These are phyloP conservation scores for Chaetodon auriga DNA, from an alignment of 2,113 vertebrate genomes.

Conservation along the genomic window DNA sequence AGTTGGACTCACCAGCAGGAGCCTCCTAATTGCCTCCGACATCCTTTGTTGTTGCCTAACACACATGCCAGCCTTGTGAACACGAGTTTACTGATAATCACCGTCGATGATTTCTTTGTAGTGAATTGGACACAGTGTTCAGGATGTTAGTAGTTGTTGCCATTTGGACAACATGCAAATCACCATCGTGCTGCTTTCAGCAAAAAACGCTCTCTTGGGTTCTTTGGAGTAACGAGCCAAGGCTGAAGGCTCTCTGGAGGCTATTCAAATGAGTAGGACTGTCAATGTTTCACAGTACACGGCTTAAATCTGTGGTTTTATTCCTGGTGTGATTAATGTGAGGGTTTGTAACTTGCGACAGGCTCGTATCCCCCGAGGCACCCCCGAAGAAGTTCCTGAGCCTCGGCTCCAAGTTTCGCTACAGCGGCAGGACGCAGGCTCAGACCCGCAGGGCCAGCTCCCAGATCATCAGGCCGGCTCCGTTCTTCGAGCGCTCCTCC, in stretches of 20 bases:
- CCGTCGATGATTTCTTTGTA: not conserved
- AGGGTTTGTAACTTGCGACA: conserved; percentile 66
- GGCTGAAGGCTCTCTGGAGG: conserved; percentile 39
- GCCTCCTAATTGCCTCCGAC: not conserved
- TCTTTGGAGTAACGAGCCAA: conserved; percentile 23
- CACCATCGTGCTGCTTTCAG: conserved; percentile 39
- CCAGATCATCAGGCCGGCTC: conserved; percentile 92
- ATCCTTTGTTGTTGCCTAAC: not conserved
- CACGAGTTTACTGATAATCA: conserved; percentile 1
- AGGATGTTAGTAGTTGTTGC: conserved; percentile 4
- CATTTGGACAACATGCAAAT: conserved; percentile 19
- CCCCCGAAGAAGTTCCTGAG: conserved; percentile 97
- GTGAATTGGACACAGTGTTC: not conserved
- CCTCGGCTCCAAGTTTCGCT: conserved; percentile 97
- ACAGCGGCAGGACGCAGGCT: conserved; percentile 95
- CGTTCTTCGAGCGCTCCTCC: conserved; percentile 92
- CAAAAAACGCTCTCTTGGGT: conserved; percentile 20
- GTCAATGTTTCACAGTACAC: not conserved
- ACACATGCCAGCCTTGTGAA: conserved; percentile 4
- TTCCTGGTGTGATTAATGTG: conserved; percentile 54
- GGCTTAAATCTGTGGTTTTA: conserved; percentile 21
- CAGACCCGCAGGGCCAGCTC: conserved; percentile 95
- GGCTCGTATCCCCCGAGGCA: conserved; percentile 93
- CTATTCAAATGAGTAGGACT: conserved; percentile 12
- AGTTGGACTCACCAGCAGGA: not conserved